Base-by-base conservation (phyloP, 2,113 vertebrate species). In the Jacana jacana region DNA sequence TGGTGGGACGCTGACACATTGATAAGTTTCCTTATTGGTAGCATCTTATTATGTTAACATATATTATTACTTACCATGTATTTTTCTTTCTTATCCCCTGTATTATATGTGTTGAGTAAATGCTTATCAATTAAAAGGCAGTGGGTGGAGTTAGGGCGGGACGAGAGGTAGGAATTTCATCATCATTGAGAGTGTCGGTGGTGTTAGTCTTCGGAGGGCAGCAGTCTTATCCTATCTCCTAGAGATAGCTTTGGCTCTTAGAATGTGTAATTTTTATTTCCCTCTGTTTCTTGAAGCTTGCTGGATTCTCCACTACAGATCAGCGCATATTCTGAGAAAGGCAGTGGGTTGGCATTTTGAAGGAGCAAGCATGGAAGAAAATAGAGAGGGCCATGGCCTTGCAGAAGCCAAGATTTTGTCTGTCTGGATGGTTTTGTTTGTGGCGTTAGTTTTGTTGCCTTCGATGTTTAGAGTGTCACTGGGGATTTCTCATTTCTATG, bases 401-500 rank as follows among this genome's bases (percentile, higher is more conserved):
- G 13, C 17, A 17, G 86, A 60, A 40, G 69, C 64, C 82, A 93
- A 55, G 69, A 11, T 93, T 90, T 78, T 95, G 12, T 75, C 40
- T 27, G 0, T 55, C 64, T 86, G 91, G 68, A 42, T 25, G 18
- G 13, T 75, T 70, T 75, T 83, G 39, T 95, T 94, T 64, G 42
- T 83, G 30, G 42, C 14, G 11, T 65, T 97, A 11, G 4, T 95
- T 81, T 86, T 94, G n/a, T 75, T 97, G 88, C 95, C 96, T 71
- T 96, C 92, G 0, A 7, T 91, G 7, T 88, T 97, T 33, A 81
- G 94, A 52, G 83, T 91, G 35, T 95, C 96, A 14, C 4, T 97
- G 69, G 91, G 94, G 33, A 95, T 97, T 92, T 93, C 76, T 92
- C 91, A 86, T 55, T 54, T 91, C 64, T 96, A 96, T 75, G 92